These are phyloP conservation scores for Ptychadena robeensis DNA, from an alignment of 2,797 vertebrate genomes.

Conservation along the genomic window DNA sequence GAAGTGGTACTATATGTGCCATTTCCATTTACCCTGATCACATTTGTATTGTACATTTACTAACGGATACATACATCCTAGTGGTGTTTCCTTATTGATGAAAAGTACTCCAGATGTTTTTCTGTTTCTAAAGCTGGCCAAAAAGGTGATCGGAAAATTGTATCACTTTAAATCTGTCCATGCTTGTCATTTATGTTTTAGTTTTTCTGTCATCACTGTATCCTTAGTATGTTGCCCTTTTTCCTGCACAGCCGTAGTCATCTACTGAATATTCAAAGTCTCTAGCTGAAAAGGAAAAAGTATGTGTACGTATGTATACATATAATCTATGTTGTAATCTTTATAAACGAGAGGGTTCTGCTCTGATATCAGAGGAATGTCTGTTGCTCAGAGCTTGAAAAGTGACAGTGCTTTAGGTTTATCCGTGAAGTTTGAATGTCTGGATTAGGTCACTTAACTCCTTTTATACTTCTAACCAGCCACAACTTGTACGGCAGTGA, in stretches of 20 bases:
- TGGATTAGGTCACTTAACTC: constrained; percentile 85
- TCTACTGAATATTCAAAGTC: background rate
- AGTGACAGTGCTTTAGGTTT: constrained; percentile 71
- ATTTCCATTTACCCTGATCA: too few relatives aligned
- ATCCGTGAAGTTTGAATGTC: constrained; percentile 78
- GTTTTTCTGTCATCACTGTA: background rate
- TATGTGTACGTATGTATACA: background rate
- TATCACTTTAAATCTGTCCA: too few relatives aligned
- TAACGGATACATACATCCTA: too few relatives aligned
- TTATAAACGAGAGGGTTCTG: constrained; percentile 22
- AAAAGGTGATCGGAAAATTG: background rate
- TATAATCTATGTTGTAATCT: constrained; percentile 15
- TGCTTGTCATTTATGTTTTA: background rate
- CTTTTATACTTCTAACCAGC: constrained; percentile 85
- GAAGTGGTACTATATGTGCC: too few relatives aligned
- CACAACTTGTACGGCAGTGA: constrained; percentile 90
- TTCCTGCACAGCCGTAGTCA: background rate
- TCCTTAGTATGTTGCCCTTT: background rate
- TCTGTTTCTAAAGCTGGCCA: background rate
- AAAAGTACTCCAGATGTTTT: background rate
- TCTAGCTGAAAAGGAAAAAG: background rate
- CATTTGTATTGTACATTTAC: too few relatives aligned
- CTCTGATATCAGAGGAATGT: constrained; percentile 28
- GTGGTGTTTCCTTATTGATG: background rate
- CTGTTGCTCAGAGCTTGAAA: constrained; percentile 63